Evolutionary conservation across 1,140 invertebrate genomes (phyloP).

Genomic region (Papilio machaon): DNA sequence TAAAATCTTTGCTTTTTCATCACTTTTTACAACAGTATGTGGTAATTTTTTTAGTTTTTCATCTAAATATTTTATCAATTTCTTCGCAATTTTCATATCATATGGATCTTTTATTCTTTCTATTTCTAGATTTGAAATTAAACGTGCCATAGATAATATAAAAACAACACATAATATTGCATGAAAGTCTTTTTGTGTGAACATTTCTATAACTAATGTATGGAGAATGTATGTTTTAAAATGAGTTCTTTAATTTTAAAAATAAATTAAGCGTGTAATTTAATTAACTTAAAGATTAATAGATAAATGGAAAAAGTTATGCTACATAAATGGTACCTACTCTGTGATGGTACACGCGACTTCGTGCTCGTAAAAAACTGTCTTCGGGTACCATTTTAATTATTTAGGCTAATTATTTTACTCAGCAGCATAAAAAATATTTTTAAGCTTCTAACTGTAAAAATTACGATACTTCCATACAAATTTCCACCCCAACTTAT

Average conservation of each 20-base stretch:
- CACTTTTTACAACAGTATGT: neutral
- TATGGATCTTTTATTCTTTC: constrained; percentile 12
- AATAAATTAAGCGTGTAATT: constrained; percentile 1
- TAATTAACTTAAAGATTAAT: neutral
- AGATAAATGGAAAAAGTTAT: neutral
- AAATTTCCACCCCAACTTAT: too few relatives aligned
- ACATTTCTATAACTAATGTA: neutral
- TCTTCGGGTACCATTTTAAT: too few relatives aligned
- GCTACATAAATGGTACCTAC: too few relatives aligned
- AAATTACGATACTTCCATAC: too few relatives aligned
- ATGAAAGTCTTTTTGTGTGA: neutral
- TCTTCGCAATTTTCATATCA: constrained; percentile 13
- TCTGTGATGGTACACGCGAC: too few relatives aligned
- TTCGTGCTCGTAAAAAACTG: too few relatives aligned
- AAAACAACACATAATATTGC: neutral
- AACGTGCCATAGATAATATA: neutral
- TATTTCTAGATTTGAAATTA: neutral
- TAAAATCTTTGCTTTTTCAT: neutral
- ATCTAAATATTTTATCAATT: constrained; percentile 16
- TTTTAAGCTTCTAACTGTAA: too few relatives aligned
- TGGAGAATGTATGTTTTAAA: neutral
- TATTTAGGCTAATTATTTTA: too few relatives aligned
- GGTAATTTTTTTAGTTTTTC: constrained; percentile 13
- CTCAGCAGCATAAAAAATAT: too few relatives aligned
- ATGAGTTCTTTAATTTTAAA: neutral